Conservation (phyloP, 2,888 invertebrate genomes). For the Punctoribates punctum region DNA sequence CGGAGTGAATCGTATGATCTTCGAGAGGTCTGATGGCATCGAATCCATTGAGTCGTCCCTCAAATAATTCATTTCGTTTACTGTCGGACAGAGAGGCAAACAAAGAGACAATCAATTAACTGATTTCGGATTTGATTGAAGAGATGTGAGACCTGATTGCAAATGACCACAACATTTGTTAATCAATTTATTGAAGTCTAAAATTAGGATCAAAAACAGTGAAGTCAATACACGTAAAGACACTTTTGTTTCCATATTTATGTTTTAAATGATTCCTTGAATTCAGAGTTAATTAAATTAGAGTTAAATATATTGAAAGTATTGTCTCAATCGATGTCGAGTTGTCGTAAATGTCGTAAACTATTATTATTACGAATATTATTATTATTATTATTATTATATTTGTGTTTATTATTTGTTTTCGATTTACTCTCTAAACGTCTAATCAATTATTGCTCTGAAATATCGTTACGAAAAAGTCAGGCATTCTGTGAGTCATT, state of each 20-base stretch:
- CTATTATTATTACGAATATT: too few species aligned
- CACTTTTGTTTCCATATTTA: background rate
- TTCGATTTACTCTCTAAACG: background rate
- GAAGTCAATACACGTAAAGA: background rate
- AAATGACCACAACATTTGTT: constrained; percentile 31
- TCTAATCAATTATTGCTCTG: background rate
- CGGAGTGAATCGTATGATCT: constrained; percentile 36
- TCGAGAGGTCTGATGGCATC: constrained; percentile 58
- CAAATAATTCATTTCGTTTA: constrained; percentile 11
- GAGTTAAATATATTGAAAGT: background rate
- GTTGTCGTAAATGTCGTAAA: too few species aligned
- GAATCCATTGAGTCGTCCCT: constrained; percentile 12
- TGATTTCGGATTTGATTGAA: background rate
- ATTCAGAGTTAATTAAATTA: background rate
- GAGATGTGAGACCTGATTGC: background rate
- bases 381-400: too few species aligned
- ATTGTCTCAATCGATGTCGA: too few species aligned
- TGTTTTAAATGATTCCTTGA: background rate
- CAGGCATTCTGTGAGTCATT: background rate
- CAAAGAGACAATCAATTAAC: background rate
- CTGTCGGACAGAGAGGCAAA: background rate
- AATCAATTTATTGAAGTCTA: constrained; percentile 8
- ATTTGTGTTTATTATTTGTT: background rate
- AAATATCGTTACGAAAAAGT: background rate
- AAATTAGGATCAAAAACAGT: background rate